Evolutionary conservation across 1,140 invertebrate species (phyloP).

Genomic region (Cylas formicarius): DNA sequence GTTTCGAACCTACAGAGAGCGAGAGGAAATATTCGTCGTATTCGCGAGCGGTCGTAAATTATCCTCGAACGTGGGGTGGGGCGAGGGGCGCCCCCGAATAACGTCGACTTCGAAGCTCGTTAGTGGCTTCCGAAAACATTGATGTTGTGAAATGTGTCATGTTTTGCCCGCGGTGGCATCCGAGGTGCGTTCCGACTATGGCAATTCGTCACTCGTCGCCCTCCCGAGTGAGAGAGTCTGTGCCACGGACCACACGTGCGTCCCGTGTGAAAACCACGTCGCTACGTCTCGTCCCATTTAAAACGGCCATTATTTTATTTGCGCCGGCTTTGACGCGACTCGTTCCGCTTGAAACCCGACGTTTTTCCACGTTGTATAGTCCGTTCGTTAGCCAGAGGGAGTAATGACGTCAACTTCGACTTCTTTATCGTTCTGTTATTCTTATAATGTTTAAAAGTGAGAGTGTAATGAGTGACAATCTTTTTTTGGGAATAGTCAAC

Average conservation of each 20-base stretch:
- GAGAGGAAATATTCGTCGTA: no score
- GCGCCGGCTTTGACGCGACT: conserved; percentile 34
- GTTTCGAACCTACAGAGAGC: no score
- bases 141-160: conserved; percentile 41
- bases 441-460: no score
- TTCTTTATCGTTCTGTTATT: no score
- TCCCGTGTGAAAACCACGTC: conserved; percentile 32
- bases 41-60: conserved; percentile 12
- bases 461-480: no score
- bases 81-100: not conserved
- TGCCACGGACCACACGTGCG: conserved; percentile 39
- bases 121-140: conserved; percentile 40
- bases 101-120: no score
- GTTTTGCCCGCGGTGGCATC: conserved; percentile 32
- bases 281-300: conserved; percentile 45
- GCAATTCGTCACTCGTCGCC: conserved; percentile 42
- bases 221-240: conserved; percentile 38
- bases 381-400: no score
- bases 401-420: no score
- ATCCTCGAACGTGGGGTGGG: conserved; percentile 10
- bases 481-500: no score
- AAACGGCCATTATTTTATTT: conserved; percentile 48
- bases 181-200: conserved; percentile 19
- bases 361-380: conserved; percentile 1
- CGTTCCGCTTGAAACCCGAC: no score